Percentiles rank a stretch among this genome's conserved stretches.
These are phyloP conservation scores for Caenorhabditis imperialis DNA, from an alignment of 2,888 invertebrate species.

Conservation along the genomic window DNA sequence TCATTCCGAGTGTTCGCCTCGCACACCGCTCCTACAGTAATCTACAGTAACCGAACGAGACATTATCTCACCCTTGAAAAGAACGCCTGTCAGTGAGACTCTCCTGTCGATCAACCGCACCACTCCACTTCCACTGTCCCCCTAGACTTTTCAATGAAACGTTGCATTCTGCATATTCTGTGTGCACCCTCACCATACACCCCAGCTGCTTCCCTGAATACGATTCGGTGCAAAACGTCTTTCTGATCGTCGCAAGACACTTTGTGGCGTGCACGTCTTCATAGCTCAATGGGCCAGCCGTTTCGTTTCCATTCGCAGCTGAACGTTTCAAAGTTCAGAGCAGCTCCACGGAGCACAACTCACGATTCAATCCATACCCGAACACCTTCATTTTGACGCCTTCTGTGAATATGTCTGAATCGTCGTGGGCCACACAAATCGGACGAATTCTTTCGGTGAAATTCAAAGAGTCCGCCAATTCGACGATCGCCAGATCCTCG, in stretches of 20 bases:
- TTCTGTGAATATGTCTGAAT: neutral
- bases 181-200: constrained; percentile 23
- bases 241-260: constrained; percentile 3
- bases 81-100: constrained; percentile 22
- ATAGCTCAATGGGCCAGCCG: constrained; percentile 17
- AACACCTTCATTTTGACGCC: constrained; percentile 13
- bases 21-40: constrained; percentile 5
- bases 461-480: constrained; percentile 19
- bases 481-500: constrained; percentile 44
- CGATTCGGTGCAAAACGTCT: constrained; percentile 20
- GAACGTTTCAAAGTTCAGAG: neutral
- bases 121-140: constrained; percentile 37
- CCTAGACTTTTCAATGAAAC: constrained; percentile 13
- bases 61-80: constrained; percentile 24
- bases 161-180: constrained; percentile 27
- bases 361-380: constrained; percentile 40
- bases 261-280: constrained; percentile 25
- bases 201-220: constrained; percentile 23
- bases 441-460: constrained; percentile 13
- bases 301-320: constrained; percentile 3
- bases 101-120: constrained; percentile 11
- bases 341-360: neutral
- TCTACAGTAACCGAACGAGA: neutral
- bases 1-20: constrained; percentile 1
- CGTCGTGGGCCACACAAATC: constrained; percentile 14